These are phyloP conservation scores for Sebastolobus altivelis DNA, from an alignment of 2,797 vertebrate species.

Conservation along the genomic window DNA sequence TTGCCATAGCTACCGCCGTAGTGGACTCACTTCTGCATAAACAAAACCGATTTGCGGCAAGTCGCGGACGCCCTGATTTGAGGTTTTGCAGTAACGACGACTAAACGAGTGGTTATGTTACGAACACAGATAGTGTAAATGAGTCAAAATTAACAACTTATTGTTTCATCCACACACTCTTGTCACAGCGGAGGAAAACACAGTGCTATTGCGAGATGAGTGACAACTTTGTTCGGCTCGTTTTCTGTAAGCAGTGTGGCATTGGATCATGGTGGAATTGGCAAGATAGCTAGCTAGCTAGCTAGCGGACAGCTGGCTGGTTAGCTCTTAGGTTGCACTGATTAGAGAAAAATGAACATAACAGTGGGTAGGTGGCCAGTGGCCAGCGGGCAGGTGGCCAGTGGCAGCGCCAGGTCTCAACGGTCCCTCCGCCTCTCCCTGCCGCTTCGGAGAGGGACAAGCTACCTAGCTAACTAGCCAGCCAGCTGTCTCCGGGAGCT, in stretches of 20 bases:
- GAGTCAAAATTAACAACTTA: background rate
- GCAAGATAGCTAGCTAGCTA: background rate
- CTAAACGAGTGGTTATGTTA: rapidly evolving
- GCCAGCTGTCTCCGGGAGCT: background rate
- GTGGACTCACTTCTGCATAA: no score
- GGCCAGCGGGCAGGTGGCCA: no score
- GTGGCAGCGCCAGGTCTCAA: no score
- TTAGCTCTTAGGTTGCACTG: no score
- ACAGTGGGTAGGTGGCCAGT: no score
- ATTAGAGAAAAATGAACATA: no score
- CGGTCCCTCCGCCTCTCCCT: no score
- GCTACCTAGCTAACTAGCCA: background rate
- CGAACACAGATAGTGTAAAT: background rate
- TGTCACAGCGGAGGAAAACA: background rate
- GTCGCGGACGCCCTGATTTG: rapidly evolving
- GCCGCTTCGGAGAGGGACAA: no score
- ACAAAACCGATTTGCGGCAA: rapidly evolving
- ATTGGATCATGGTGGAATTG: background rate
- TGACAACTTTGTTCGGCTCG: no score
- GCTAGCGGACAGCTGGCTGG: background rate
- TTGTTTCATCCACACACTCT: background rate
- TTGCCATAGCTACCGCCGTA: rapidly evolving
- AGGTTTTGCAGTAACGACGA: no score
- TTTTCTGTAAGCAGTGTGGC: background rate
- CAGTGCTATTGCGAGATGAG: background rate